These are phyloP conservation scores for Caenorhabditis latens DNA, from an alignment of 1,140 invertebrate species.

Conservation along the genomic window DNA sequence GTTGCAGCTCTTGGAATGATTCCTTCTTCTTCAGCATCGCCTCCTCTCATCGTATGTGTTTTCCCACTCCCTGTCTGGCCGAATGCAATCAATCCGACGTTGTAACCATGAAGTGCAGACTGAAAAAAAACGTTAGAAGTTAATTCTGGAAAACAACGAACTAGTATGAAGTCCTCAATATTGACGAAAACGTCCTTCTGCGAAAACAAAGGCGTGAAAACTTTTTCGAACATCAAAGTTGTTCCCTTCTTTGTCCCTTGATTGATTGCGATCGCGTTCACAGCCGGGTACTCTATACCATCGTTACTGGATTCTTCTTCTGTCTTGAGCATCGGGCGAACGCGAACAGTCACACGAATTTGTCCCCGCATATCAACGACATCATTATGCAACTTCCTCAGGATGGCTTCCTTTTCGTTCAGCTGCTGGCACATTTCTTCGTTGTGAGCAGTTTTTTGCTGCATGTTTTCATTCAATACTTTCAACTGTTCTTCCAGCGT, in stretches of 20 bases:
- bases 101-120: slow-evolving; percentile 86
- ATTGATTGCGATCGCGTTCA: slow-evolving; percentile 28
- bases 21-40: slow-evolving; percentile 78
- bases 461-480: neutral
- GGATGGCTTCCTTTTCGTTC: slow-evolving; percentile 10
- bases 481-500: slow-evolving; percentile 13
- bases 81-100: slow-evolving; percentile 93
- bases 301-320: slow-evolving; percentile 24
- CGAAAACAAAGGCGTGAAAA: slow-evolving; percentile 56
- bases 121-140: slow-evolving; percentile 41
- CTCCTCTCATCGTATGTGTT: slow-evolving; percentile 91
- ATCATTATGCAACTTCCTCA: slow-evolving; percentile 63
- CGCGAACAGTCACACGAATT: slow-evolving; percentile 62
- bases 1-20: slow-evolving; percentile 87
- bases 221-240: slow-evolving; percentile 58
- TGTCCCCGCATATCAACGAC: slow-evolving; percentile 66
- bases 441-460: neutral
- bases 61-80: slow-evolving; percentile 94
- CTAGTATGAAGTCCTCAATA: slow-evolving; percentile 64
- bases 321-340: slow-evolving; percentile 59
- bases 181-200: slow-evolving; percentile 60
- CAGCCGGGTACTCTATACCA: slow-evolving; percentile 52
- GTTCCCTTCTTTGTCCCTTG: slow-evolving; percentile 6
- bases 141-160: neutral
- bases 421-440: neutral